These are phyloP conservation scores for Upupa epops DNA, from an alignment of 2,113 vertebrate species.

Conservation along the genomic window DNA sequence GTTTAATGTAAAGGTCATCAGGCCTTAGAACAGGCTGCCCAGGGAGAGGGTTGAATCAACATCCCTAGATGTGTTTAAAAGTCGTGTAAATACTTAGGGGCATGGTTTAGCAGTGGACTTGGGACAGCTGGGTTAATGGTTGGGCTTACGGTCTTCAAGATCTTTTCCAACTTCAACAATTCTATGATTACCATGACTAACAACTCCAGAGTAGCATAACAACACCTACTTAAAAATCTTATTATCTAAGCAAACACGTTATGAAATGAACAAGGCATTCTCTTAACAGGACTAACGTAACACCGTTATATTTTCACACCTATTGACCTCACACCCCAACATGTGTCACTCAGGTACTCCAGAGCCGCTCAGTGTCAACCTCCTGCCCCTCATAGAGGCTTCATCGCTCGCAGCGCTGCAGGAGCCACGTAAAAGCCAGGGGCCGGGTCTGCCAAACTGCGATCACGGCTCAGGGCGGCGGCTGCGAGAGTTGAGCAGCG, in stretches of 20 bases:
- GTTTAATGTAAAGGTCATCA: too few species aligned
- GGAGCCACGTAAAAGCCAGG: rapidly evolving
- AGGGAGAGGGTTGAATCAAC: too few species aligned
- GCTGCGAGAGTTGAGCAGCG: background rate
- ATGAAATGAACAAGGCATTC: rapidly evolving
- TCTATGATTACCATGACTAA: background rate
- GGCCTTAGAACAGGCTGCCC: too few species aligned
- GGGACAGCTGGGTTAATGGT: too few species aligned
- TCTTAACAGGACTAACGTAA: rapidly evolving
- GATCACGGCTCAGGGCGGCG: background rate
- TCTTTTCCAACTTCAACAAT: too few species aligned
- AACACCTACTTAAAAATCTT: background rate
- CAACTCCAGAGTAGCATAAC: background rate
- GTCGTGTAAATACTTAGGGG: too few species aligned
- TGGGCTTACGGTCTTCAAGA: too few species aligned
- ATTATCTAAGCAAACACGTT: background rate
- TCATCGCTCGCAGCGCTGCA: rapidly evolving
- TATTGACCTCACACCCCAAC: too few species aligned
- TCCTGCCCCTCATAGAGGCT: background rate
- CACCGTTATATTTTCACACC: background rate
- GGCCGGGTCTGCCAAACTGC: too few species aligned
- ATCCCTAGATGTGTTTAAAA: too few species aligned
- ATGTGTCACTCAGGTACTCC: background rate
- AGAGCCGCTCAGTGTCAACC: background rate
- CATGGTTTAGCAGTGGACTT: too few species aligned